Evolutionary conservation across 2,888 invertebrate genomes (phyloP), one percentile per base, ranked within the genome.

Genomic region (Colostygia pectinataria): DNA sequence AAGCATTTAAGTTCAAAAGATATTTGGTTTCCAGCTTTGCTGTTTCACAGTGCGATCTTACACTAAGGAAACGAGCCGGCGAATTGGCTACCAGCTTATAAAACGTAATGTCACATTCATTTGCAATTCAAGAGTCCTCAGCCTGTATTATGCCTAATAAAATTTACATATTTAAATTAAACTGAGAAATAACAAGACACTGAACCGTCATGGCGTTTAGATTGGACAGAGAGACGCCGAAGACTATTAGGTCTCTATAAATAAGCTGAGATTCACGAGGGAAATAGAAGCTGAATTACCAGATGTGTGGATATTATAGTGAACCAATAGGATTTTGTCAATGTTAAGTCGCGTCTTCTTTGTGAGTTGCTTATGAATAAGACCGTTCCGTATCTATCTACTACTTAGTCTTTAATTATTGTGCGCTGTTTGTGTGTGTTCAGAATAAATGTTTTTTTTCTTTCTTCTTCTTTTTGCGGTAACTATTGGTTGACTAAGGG

Each of bases 121-220:
- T 89, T 89, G 88, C 86, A 89, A 89, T 90, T 89, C 87, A 85
- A 85, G 82, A 81, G 80, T 83, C 83, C 82, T 87, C 84, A 82
- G 81, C 75, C 83, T 79, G 85, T 88, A 86, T 88, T 88, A 89
- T 88, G 87, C 80, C 86, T 87, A 87, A 89, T 90, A 89, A 90
- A 89, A 90, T 90, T 90, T 84, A 86, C 90, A 90, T 90, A 90
- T 90, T 89, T 88, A 90, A 89, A 90, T 90, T 89, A 89, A 88
- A 89, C 81, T 80, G 80, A 79, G 79, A 86, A 84, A 87, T 89
- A 89, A 90, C 88, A 89, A 88, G 88, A 84, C 74, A 81, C 78
- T 80, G 80, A 75, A 77, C 80, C 80, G 75, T 85, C 78, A 72
- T 69, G 65, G 57, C 69, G 70, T 74, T 77, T 72, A 80, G 80